A percentile compares a stretch with the other conserved stretches of the same genome.
phyloP scores from a whole-genome alignment of 2,888 invertebrate species.

The Chloromyia formosa region DNA sequence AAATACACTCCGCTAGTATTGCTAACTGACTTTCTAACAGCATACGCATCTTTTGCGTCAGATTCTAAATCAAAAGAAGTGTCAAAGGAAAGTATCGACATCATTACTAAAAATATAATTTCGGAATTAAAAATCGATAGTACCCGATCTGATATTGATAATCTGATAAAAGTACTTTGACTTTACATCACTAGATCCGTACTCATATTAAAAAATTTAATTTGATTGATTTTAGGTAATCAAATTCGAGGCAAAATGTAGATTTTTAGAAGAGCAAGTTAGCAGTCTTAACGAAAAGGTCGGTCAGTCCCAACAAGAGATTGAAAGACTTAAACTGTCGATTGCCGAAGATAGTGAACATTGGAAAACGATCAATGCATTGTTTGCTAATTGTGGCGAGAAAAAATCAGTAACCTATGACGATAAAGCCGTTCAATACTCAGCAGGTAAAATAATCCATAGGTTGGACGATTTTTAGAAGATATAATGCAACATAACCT shows the following conservation, averaged over 20 bases:
- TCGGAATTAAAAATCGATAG: constrained; percentile 50
- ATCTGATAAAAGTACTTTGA: constrained; percentile 53
- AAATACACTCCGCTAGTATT: constrained; percentile 63
- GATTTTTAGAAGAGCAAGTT: constrained; percentile 58
- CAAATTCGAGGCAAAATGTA: constrained; percentile 60
- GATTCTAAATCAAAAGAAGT: constrained; percentile 47
- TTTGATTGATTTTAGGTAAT: constrained; percentile 11
- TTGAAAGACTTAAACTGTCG: constrained; percentile 56
- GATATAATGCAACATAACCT: background rate
- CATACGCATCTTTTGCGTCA: constrained; percentile 56
- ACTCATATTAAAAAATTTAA: background rate
- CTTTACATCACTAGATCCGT: background rate
- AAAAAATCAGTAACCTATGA: background rate
- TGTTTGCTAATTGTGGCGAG: constrained; percentile 53
- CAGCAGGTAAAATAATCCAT: background rate
- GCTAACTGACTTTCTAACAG: constrained; percentile 60
- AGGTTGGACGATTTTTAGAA: background rate
- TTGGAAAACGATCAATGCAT: constrained; percentile 60
- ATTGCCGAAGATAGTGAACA: constrained; percentile 59
- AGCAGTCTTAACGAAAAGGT: constrained; percentile 54
- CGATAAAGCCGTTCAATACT: background rate
- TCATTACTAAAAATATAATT: constrained; percentile 51
- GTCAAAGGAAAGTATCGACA: background rate
- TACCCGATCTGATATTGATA: constrained; percentile 51
- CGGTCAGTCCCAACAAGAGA: constrained; percentile 55